phyloP scores from a whole-genome alignment of 2,888 invertebrate genomes.

The Ormyrus thymus region DNA sequence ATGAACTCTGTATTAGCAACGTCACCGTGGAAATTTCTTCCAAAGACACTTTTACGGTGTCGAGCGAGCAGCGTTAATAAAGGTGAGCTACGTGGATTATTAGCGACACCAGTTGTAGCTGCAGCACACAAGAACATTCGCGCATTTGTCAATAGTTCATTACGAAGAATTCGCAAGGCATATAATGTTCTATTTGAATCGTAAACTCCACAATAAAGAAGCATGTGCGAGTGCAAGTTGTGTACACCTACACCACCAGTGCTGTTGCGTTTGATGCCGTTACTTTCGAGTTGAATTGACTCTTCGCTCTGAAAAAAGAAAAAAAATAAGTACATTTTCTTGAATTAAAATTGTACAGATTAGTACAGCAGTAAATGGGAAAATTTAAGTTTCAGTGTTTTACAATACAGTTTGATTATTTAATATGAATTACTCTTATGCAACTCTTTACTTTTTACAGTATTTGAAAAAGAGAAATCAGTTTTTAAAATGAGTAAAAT shows the following conservation, averaged over 20 bases:
- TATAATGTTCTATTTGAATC: constrained; percentile 86
- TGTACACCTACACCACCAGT: constrained; percentile 77
- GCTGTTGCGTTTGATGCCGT: constrained; percentile 58
- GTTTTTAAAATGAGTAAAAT: background rate
- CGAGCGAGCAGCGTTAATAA: constrained; percentile 81
- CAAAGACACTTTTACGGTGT: constrained; percentile 88
- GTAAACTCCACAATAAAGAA: constrained; percentile 87
- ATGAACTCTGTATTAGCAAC: constrained; percentile 80
- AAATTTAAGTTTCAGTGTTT: background rate
- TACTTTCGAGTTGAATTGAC: constrained; percentile 64
- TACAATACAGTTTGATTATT: background rate
- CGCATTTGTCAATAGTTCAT: constrained; percentile 83
- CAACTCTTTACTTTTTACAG: background rate
- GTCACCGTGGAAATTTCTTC: constrained; percentile 81
- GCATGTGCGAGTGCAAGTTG: constrained; percentile 88
- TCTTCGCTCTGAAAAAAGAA: constrained; percentile 65
- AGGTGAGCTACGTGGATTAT: constrained; percentile 76
- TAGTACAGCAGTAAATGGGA: too few relatives aligned
- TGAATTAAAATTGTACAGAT: too few relatives aligned
- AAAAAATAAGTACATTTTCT: background rate
- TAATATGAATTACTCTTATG: background rate
- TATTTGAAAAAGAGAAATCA: background rate
- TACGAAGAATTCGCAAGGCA: constrained; percentile 84
- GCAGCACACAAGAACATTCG: constrained; percentile 84
- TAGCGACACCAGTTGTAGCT: constrained; percentile 84